These are phyloP conservation scores for Cercocebus atys DNA, from an alignment of 2,113 vertebrate species.

Conservation along the genomic window DNA sequence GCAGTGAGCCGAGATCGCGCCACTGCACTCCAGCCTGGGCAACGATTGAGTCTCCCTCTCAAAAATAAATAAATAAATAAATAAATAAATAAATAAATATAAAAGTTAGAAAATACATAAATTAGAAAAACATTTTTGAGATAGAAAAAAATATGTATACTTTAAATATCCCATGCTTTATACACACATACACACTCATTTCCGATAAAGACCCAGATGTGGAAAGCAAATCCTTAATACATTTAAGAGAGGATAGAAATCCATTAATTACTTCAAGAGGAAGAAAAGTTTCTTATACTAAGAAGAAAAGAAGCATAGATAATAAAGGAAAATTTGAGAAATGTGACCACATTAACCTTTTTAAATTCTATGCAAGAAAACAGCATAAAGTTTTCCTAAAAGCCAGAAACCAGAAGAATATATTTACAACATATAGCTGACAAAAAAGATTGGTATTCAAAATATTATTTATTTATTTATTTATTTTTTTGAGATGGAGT, in stretches of 20 bases:
- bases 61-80: no score
- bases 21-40: no score
- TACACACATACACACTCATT: not conserved
- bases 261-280: not conserved
- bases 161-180: not conserved
- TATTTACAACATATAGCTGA: not conserved
- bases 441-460: not conserved
- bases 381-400: not conserved
- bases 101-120: constrained; percentile 7
- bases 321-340: constrained; percentile 27
- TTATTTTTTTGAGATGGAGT: no score
- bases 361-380: not conserved
- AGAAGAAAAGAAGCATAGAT: not conserved
- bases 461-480: not conserved
- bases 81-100: not conserved
- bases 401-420: not conserved
- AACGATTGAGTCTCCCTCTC: no score
- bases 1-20: no score
- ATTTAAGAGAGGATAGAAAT: constrained; percentile 4
- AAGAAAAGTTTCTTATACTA: not conserved
- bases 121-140: constrained; percentile 6
- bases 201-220: not conserved
- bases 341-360: not conserved
- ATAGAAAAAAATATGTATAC: not conserved
- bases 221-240: not conserved